Percentiles rank a stretch among this genome's conserved stretches.
These are phyloP conservation scores for Drosophila mojavensis DNA, from an alignment of 1,140 invertebrate species.

Conservation along the genomic window DNA sequence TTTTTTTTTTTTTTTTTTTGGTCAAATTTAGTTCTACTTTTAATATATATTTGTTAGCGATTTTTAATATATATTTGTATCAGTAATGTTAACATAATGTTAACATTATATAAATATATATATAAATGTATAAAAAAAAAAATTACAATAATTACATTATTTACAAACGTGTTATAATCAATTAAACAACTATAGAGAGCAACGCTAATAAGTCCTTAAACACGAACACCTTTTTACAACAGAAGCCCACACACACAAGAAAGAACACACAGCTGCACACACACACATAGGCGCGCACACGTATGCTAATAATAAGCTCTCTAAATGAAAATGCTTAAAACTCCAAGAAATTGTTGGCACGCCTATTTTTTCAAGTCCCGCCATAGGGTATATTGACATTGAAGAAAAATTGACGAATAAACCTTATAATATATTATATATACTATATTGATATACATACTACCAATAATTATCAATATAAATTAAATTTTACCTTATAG, in stretches of 20 bases:
- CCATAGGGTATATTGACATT: neutral
- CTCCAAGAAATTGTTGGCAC: constrained; percentile 13
- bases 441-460: too few relatives aligned
- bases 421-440: too few relatives aligned
- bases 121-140: neutral
- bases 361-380: neutral
- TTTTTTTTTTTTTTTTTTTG: too few relatives aligned
- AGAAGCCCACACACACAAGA: neutral
- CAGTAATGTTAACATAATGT: too few relatives aligned
- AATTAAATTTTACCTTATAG: too few relatives aligned
- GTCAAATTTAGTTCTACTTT: too few relatives aligned
- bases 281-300: neutral
- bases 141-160: neutral
- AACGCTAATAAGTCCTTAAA: neutral
- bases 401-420: neutral
- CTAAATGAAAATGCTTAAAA: constrained; percentile 35
- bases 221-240: too few relatives aligned
- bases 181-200: neutral
- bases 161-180: neutral
- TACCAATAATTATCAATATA: too few relatives aligned
- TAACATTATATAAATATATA: too few relatives aligned
- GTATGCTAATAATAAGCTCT: constrained; percentile 15
- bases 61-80: too few relatives aligned
- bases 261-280: neutral
- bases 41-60: too few relatives aligned